These are phyloP conservation scores for Entelurus aequoreus DNA, from an alignment of 2,113 vertebrate species.

Conservation along the genomic window DNA sequence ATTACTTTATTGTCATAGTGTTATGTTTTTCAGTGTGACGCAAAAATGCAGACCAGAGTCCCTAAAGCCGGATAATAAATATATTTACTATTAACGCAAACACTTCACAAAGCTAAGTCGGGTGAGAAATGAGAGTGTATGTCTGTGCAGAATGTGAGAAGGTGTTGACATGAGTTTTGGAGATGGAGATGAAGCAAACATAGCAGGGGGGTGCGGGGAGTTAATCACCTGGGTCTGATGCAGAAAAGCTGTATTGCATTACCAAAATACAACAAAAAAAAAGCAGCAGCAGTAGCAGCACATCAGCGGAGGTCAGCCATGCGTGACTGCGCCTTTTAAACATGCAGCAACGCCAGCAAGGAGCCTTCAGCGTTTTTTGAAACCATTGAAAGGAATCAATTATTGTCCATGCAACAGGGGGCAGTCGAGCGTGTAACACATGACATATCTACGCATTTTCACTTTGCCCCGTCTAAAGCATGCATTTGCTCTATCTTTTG, in stretches of 20 bases:
- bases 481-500: constrained; percentile 56
- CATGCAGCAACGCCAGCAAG: constrained; percentile 61
- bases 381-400: constrained; percentile 78
- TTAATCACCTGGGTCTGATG: constrained; percentile 57
- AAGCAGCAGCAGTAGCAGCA: constrained; percentile 21
- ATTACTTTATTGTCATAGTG: too few relatives aligned
- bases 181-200: constrained; percentile 24
- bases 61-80: background rate
- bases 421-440: constrained; percentile 73
- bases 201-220: constrained; percentile 25
- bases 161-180: constrained; percentile 2
- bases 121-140: background rate
- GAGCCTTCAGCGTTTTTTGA: constrained; percentile 42
- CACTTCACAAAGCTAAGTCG: background rate
- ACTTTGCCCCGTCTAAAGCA: constrained; percentile 50
- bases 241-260: constrained; percentile 60
- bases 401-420: constrained; percentile 72
- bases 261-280: constrained; percentile 29
- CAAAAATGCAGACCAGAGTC: background rate
- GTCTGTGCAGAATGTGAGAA: constrained; percentile 33
- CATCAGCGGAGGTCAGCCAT: constrained; percentile 62
- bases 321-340: constrained; percentile 65
- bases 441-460: constrained; percentile 67
- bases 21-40: background rate
- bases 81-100: background rate